Base-by-base conservation (phyloP, 1,140 invertebrate species). In the Frieseomelitta varia region DNA sequence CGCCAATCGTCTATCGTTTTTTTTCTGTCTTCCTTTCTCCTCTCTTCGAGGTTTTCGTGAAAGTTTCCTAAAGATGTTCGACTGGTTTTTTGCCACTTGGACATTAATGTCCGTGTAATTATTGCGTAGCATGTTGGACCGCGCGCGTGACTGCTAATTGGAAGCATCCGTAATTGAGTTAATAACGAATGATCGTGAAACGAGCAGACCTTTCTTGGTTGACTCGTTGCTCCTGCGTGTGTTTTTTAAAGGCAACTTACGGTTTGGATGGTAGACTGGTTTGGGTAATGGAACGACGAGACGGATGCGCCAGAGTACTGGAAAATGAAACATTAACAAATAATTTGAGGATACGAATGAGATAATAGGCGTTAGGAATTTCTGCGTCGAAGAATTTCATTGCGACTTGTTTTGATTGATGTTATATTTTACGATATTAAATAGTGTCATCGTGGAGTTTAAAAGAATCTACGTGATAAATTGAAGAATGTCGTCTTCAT, bases 91-190 rank as follows among this genome's bases (percentile, higher is more conserved):
- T 24, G n/a, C 51, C 21, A 6, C 30, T 47, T 39, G 69, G 67
- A 76, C 80, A 63, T 89, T 84, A 86, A 89, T 82, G 88, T 77
- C 51, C 55, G 51, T 53, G 84, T 88, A 89, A 89, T 89, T 89
- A 88, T 86, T 78, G 84, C 55, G 80, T n/a, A 56, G 53, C 34
- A 24, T 55, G 81, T 55, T 56, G 79, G 71, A 67, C 74, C 85
- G 79, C 79, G 87, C 87, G 87, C 87, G 87, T 89, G 87, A 79
- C 88, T 73, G 77, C 88, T 89, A 89, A 89, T 89, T 88, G 81
- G 87, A 78, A 83, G 65, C 74, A 86, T 67, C 87, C 71, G 87
- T 88, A 89, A 87, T 89, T 81, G 87, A 89, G 88, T 88, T 89
- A 86, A 89, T 89, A 88, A 89, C 63, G 84, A 79, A 76, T 68